Base-by-base conservation (phyloP, 2,797 vertebrate genomes). In the Pelochelys cantorii region DNA sequence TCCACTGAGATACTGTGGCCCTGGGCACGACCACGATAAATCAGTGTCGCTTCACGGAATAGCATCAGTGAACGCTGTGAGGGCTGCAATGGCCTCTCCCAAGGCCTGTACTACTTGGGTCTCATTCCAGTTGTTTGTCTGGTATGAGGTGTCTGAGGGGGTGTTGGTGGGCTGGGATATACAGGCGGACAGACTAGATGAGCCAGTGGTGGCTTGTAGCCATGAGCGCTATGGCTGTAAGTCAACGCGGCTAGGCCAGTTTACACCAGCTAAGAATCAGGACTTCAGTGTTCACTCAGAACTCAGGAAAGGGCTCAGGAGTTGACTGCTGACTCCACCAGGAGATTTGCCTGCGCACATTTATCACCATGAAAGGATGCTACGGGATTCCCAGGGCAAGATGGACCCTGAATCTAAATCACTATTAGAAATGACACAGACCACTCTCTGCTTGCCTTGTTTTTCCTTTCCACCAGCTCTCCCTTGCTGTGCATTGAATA, bases 201-300 rank as follows among this genome's bases (percentile, higher is more conserved):
- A 71, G 34, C 65, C 18, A 25, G 10, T 25, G 25, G 25, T 60
- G 4, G 11, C n/a, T 71, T 20, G n/a, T 37, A 8, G n/a, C n/a
- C 65, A 34, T 37, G 34, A 20, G 11, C 18, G 20, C 65, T 34
- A 34, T 37, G n/a, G 17, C 65, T 71, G 10, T 34, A 71, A 88
- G 87, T 27, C 62, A 5, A 93, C 93, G 95, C 82, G 96, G 93
- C 90, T 79, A 15, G 68, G 81, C 3, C 91, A 9, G 25, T 20
- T 77, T 55, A 79, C 89, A 56, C 93, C 96, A 97, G 95, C 93
- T 84, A 95, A 96, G 94, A 83, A 94, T 90, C 62, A 90, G 57
- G 92, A 95, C 96, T 93, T 60, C 17, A 86, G 56, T 94, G 94
- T 95, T 96, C 96, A 94, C 94, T 94, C 94, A 96, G 93, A 90